These are phyloP conservation scores for Cygnus olor DNA, from an alignment of 2,797 vertebrate species.

Conservation along the genomic window DNA sequence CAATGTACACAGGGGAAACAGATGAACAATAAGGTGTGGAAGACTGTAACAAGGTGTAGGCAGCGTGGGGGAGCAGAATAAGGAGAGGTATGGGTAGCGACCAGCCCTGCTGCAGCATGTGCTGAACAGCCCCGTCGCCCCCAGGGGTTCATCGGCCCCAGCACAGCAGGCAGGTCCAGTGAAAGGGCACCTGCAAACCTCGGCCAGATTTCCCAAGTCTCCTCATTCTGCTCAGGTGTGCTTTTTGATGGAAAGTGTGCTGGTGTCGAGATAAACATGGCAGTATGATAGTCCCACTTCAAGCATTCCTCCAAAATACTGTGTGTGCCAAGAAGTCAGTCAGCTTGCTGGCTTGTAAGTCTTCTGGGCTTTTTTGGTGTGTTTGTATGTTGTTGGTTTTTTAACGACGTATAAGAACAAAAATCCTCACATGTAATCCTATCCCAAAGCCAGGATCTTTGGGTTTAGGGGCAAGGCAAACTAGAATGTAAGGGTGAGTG, in stretches of 20 bases:
- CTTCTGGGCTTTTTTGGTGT: background rate
- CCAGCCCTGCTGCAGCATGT: background rate
- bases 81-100: background rate
- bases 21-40: background rate
- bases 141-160: fast-evolving
- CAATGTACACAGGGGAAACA: background rate
- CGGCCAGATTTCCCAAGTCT: background rate
- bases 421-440: background rate
- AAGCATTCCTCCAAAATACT: background rate
- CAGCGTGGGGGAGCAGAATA: background rate
- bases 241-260: background rate
- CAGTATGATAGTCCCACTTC: background rate
- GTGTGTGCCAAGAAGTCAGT: background rate
- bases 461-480: background rate
- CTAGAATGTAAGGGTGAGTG: background rate
- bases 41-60: background rate
- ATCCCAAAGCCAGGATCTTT: no score
- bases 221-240: background rate
- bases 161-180: background rate
- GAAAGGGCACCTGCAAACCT: background rate
- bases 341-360: background rate
- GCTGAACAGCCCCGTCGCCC: fast-evolving
- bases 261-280: fast-evolving
- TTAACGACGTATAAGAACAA: background rate
- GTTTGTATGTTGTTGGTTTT: background rate